Conservation (phyloP, 2,888 invertebrate genomes). For the Rhingia campestris region DNA sequence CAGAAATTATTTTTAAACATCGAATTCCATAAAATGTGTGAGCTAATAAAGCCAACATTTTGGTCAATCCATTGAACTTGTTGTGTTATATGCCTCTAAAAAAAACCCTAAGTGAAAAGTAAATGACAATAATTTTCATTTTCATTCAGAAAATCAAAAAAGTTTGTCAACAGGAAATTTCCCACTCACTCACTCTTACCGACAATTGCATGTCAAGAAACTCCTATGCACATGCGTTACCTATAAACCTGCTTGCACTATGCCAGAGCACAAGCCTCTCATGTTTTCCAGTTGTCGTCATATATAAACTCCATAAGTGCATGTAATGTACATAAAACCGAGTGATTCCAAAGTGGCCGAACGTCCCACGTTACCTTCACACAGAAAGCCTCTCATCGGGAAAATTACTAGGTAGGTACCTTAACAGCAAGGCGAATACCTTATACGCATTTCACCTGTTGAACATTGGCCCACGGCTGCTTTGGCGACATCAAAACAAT, state of each 20-base stretch:
- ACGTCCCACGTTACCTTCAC: constrained; percentile 80
- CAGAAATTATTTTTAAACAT: too few species aligned
- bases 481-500: constrained; percentile 53
- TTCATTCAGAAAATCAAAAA: constrained; percentile 34
- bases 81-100: too few species aligned
- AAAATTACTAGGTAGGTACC: constrained; percentile 78
- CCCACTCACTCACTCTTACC: constrained; percentile 16
- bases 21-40: too few species aligned
- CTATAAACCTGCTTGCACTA: constrained; percentile 23
- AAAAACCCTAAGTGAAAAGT: too few species aligned
- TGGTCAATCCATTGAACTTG: too few species aligned
- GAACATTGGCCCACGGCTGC: constrained; percentile 35
- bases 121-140: not conserved
- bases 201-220: constrained; percentile 23
- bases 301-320: not conserved
- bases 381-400: constrained; percentile 81
- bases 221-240: constrained; percentile 6
- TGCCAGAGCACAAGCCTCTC: not conserved
- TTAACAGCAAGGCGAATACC: constrained; percentile 12
- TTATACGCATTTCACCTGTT: constrained; percentile 57
- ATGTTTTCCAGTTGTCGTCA: not conserved
- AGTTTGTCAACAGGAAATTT: not conserved
- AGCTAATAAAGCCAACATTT: too few species aligned
- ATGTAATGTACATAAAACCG: constrained; percentile 19
- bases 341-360: constrained; percentile 46